A percentile compares a stretch with the other conserved stretches of the same genome.
Conservation (phyloP, 2,113 vertebrate species). For the Chaenogobius annularis region DNA sequence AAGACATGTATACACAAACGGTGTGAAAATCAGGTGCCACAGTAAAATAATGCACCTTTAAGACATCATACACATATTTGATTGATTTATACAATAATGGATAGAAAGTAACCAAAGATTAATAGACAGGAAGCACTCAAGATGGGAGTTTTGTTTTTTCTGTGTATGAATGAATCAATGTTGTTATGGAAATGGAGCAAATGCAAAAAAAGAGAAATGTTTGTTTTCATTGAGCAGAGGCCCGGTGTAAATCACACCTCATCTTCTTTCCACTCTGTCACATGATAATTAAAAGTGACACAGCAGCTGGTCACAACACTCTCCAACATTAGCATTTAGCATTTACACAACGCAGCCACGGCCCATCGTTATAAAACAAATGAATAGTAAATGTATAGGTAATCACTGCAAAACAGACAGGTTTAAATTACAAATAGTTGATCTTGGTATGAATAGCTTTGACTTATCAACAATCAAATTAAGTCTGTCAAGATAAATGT, state of each 20-base stretch:
- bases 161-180: neutral
- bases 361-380: neutral
- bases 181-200: neutral
- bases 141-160: neutral
- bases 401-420: neutral
- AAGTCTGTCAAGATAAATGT: too few species aligned
- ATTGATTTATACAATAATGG: neutral
- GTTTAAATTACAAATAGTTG: neutral
- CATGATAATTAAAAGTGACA: constrained; percentile 41
- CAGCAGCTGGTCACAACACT: constrained; percentile 29
- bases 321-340: constrained; percentile 8
- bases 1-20: too few species aligned
- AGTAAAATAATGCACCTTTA: neutral
- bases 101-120: neutral
- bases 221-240: neutral
- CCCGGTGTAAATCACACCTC: constrained; percentile 9
- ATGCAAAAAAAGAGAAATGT: neutral
- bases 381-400: neutral
- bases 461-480: too few species aligned
- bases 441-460: too few species aligned
- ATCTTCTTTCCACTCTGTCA: constrained; percentile 4
- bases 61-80: neutral
- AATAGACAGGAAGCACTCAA: neutral
- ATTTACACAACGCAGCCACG: neutral
- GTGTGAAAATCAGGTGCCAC: too few species aligned